Base-by-base conservation (phyloP, 1,140 invertebrate genomes). In the Ips nitidus region DNA sequence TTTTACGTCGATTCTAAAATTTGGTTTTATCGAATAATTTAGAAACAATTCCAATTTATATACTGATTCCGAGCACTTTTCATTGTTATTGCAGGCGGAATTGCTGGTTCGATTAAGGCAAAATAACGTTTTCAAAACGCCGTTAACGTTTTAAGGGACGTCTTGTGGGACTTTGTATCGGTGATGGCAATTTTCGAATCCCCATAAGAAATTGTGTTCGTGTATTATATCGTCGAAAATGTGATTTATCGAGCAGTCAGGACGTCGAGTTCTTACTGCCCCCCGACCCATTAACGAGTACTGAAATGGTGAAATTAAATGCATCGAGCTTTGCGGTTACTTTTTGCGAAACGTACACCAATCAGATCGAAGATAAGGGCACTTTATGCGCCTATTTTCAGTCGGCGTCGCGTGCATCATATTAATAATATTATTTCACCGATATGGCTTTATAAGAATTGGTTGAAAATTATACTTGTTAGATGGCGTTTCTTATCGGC, bases 151-250 rank as follows among this genome's bases (percentile, higher is more conserved):
- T 22, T 22, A 22, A 22, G 22, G 22, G 22, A 22, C 22, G 22
- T 22, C 22, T 22, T 22, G 22, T 22, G 22, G 22, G 22, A 22
- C 22, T 22, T 22, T 22, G 22, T 22, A 22, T 50, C 45, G 45
- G 22, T 50, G 45, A 8, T 22, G 45, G 45, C 45, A 50, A 50
- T 57, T 68, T 68, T 60, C 41, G 38, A 42, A 66, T 66, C 56
- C 63, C 63, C 52, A n/a, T 41, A 55, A 66, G 63, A 66, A 68
- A 60, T 57, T n/a, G 41, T 50, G 45, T 66, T 66, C 64, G 64
- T 59, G 66, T 55, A 59, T 68, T 68, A 58, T 68, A 68, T 68
- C 66, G 66, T 47, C 39, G 58, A 68, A 52, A 60, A 68, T 59
- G 66, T 68, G 66, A 68, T 68, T 68, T 68, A 68, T 68, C 58